Percentiles rank a stretch among this genome's conserved stretches.
Conservation (phyloP, 2,888 invertebrate genomes). For the Athalia circularis region DNA sequence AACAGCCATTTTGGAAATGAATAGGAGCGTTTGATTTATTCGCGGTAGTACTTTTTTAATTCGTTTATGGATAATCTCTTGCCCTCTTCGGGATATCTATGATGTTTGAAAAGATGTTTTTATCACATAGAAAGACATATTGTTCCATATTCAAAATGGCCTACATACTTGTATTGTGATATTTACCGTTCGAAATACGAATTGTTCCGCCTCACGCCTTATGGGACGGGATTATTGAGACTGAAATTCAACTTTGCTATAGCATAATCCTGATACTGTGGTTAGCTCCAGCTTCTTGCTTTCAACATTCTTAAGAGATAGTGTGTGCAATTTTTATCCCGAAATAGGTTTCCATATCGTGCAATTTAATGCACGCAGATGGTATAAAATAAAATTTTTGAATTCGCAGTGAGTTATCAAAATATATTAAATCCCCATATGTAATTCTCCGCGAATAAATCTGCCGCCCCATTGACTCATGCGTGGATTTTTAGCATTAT, state of each 20-base stretch:
- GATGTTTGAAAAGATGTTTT: too few relatives aligned
- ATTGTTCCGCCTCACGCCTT: neutral
- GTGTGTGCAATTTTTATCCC: too few relatives aligned
- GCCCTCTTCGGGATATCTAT: neutral
- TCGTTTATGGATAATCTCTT: neutral
- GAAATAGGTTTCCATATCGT: too few relatives aligned
- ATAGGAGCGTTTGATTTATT: conserved; percentile 52
- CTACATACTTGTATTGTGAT: neutral
- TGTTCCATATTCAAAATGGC: conserved; percentile 35
- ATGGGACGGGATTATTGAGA: neutral
- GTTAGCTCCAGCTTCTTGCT: neutral
- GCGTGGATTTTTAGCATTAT: conserved; percentile 15
- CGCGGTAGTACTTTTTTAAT: conserved; percentile 46
- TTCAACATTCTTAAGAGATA: too few relatives aligned
- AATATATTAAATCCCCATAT: too few relatives aligned
- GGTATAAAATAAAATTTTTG: too few relatives aligned
- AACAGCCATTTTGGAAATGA: conserved; percentile 70
- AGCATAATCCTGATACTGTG: neutral
- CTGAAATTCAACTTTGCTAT: neutral
- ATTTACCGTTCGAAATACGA: neutral
- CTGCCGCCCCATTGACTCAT: neutral
- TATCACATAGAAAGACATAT: neutral
- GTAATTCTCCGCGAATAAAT: neutral
- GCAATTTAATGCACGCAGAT: too few relatives aligned
- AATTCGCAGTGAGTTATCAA: too few relatives aligned